phyloP scores from a whole-genome alignment of 2,113 vertebrate genomes.

The Lathamus discolor region DNA sequence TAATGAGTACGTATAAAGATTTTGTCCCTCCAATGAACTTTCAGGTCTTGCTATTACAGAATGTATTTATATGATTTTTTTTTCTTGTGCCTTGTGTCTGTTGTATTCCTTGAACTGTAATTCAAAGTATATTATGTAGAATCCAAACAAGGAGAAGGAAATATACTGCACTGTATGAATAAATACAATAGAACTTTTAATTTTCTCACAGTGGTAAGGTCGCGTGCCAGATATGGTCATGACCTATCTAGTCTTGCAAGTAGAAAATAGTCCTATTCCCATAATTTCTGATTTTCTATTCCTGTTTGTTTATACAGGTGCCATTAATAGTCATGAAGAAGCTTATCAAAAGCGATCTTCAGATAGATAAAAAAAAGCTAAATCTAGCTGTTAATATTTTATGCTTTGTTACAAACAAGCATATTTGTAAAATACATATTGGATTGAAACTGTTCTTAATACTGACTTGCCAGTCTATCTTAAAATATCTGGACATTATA shows the following conservation, averaged over 20 bases:
- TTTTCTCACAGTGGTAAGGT: not conserved
- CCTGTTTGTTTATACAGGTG: not conserved
- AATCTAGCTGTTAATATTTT: not conserved
- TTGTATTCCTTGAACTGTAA: not conserved
- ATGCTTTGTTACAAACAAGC: not conserved
- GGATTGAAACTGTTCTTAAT: not conserved
- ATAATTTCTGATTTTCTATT: not conserved
- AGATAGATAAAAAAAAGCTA: not conserved
- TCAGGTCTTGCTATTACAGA: not conserved
- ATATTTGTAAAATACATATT: not conserved
- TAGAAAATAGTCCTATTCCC: not conserved
- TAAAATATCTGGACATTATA: conserved; percentile 27
- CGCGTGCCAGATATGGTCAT: accelerated
- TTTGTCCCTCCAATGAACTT: not conserved
- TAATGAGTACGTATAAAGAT: not conserved
- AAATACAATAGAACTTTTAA: not conserved
- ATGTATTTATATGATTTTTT: not conserved
- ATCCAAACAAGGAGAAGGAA: not conserved
- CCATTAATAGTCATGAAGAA: not conserved
- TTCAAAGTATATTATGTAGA: not conserved
- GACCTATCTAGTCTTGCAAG: not conserved
- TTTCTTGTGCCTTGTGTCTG: not conserved
- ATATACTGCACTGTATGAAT: not conserved
- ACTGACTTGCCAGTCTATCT: conserved; percentile 7
- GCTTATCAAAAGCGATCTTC: not conserved